Conservation (phyloP, 2,113 vertebrate genomes). For the Athene cunicularia region DNA sequence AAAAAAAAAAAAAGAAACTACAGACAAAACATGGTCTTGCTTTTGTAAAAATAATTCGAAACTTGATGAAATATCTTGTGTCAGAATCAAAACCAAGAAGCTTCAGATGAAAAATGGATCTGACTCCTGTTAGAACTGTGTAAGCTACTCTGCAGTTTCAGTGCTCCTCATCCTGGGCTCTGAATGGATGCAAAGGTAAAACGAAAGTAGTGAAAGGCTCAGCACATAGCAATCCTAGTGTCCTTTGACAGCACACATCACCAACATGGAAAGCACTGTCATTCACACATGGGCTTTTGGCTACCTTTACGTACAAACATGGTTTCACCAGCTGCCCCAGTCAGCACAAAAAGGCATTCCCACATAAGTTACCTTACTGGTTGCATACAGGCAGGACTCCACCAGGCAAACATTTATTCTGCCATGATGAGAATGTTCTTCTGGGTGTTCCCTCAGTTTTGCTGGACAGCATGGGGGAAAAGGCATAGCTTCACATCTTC, state of each 20-base stretch:
- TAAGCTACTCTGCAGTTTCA: neutral
- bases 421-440: neutral
- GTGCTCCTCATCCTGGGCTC: neutral
- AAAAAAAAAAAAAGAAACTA: neutral
- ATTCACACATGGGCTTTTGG: neutral
- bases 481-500: neutral
- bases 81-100: neutral
- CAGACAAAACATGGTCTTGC: neutral
- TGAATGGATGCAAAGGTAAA: neutral
- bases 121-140: neutral
- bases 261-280: neutral
- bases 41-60: conserved; percentile 40
- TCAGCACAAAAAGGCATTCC: neutral
- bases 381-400: neutral
- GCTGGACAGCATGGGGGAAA: neutral
- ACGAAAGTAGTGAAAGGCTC: neutral
- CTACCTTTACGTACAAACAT: accelerated
- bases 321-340: neutral
- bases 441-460: neutral
- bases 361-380: neutral
- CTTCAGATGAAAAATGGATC: neutral
- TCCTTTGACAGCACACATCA: neutral
- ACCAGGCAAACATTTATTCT: neutral
- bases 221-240: neutral
- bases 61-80: conserved; percentile 11